phyloP scores from a whole-genome alignment of 2,113 vertebrate genomes.

The Podarcis raffonei region DNA sequence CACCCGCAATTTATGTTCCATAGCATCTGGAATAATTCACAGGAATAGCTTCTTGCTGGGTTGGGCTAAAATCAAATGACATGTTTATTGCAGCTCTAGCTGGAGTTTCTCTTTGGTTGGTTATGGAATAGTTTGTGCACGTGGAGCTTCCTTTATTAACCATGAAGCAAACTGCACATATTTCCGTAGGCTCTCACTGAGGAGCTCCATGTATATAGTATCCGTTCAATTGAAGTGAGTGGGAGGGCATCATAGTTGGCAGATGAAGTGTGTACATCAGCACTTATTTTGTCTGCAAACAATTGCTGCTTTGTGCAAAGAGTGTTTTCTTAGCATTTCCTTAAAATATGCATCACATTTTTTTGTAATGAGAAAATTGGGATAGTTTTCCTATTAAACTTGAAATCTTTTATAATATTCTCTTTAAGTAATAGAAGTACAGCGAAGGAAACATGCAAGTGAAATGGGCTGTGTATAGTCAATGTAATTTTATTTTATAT shows the following conservation, averaged over 20 bases:
- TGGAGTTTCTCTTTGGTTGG: background rate
- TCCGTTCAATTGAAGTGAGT: no score
- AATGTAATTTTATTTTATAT: background rate
- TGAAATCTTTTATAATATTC: background rate
- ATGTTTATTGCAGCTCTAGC: background rate
- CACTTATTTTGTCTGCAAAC: background rate
- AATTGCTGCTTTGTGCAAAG: background rate
- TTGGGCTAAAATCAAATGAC: background rate
- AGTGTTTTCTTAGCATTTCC: background rate
- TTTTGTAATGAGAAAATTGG: background rate
- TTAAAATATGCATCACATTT: background rate
- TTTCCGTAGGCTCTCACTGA: background rate
- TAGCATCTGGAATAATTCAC: background rate
- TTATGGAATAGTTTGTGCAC: background rate
- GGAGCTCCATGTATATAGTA: background rate
- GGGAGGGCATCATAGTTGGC: background rate
- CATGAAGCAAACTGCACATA: background rate
- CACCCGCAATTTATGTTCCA: background rate
- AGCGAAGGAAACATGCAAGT: background rate
- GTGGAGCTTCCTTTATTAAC: background rate
- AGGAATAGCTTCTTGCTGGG: background rate
- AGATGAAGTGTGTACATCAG: background rate
- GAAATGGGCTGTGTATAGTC: background rate
- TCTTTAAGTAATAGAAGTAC: background rate
- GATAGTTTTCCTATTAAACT: background rate